These are phyloP conservation scores for Pseudomyrmex concolor DNA, from an alignment of 1,140 invertebrate genomes.

Conservation along the genomic window DNA sequence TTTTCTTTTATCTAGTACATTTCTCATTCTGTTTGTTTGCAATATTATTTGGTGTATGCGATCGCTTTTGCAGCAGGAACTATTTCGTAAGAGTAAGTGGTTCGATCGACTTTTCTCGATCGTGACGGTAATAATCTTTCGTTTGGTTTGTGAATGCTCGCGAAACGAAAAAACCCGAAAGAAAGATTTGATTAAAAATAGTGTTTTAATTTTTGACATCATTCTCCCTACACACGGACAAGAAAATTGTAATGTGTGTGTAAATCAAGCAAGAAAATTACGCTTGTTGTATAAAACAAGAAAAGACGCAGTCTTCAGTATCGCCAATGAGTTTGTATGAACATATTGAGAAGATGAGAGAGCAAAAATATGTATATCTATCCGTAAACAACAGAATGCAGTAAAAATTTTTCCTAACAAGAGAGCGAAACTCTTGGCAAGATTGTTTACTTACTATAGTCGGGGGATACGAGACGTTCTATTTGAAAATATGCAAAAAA, in stretches of 20 bases:
- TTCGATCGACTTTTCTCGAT: conserved; percentile 37
- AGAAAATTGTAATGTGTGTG: conserved; percentile 1
- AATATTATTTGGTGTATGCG: conserved; percentile 81
- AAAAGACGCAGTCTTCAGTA: conserved; percentile 13
- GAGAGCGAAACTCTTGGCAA: no score
- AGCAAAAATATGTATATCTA: no score
- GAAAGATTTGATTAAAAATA: no score
- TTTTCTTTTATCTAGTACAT: conserved; percentile 11
- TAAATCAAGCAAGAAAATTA: background rate
- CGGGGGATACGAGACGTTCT: no score
- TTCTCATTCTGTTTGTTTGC: conserved; percentile 67
- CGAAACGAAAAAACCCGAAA: background rate
- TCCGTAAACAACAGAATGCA: no score
- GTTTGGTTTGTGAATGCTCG: conserved; percentile 1
- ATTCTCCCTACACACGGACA: background rate
- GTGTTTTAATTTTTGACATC: background rate
- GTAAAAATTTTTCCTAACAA: no score
- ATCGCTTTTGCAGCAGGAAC: conserved; percentile 83
- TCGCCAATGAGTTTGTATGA: conserved; percentile 44
- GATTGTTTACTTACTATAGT: no score
- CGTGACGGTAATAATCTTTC: conserved; percentile 62
- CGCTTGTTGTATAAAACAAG: no score
- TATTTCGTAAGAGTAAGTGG: conserved; percentile 73
- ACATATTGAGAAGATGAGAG: background rate
- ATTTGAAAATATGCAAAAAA: no score